Evolutionary conservation across 2,888 invertebrate genomes (phyloP).

Genomic region (Bellardia bayeri): DNA sequence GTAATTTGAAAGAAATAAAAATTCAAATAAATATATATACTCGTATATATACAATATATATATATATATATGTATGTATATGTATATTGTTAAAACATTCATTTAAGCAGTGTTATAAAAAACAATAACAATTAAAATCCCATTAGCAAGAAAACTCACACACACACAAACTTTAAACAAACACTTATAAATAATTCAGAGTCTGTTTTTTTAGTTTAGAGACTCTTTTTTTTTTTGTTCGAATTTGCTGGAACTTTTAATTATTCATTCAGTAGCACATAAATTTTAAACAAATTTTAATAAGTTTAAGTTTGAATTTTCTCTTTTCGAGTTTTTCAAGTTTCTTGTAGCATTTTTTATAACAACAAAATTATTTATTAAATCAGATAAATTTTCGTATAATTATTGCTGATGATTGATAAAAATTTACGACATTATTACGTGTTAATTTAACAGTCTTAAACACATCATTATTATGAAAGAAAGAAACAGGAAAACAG

Average conservation of each 20-base stretch:
- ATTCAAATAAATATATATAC: slow-evolving; percentile 16
- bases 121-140: slow-evolving; percentile 51
- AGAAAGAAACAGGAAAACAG: neutral
- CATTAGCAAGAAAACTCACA: slow-evolving; percentile 19
- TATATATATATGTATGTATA: neutral
- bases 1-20: slow-evolving; percentile 33
- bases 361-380: neutral
- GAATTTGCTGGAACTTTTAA: neutral
- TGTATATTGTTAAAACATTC: neutral
- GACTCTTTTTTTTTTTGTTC: neutral
- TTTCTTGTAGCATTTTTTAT: neutral
- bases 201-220: neutral
- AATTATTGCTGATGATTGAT: slow-evolving; percentile 9
- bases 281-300: neutral
- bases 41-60: no score
- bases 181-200: slow-evolving; percentile 34
- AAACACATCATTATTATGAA: neutral
- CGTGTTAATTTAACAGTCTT: neutral
- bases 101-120: slow-evolving; percentile 22
- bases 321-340: neutral
- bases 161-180: slow-evolving; percentile 4
- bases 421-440: neutral
- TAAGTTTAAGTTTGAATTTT: neutral
- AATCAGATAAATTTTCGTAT: neutral
- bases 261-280: neutral